These are phyloP conservation scores for Andrena marginata DNA, from an alignment of 2,888 invertebrate species.

Conservation along the genomic window DNA sequence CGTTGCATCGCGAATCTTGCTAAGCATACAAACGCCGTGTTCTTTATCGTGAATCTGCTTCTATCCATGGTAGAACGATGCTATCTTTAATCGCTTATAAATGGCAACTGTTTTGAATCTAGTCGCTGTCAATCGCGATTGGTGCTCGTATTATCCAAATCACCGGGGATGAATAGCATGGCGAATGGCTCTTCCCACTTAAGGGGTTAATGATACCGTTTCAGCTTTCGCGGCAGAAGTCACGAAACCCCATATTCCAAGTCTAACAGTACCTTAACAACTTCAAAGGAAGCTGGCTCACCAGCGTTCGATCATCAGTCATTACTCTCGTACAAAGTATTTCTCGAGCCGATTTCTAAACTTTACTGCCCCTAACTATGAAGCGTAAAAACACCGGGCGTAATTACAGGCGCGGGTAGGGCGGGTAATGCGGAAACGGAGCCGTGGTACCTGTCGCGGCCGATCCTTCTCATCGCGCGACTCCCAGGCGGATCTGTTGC, in stretches of 20 bases:
- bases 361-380: not conserved
- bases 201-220: not conserved
- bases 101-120: not conserved
- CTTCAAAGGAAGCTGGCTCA: constrained; percentile 4
- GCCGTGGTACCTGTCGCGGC: constrained; percentile 53
- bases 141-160: too few relatives aligned
- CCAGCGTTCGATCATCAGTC: not conserved
- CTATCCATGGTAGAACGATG: not conserved
- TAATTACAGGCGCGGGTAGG: constrained; percentile 32
- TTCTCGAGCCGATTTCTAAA: constrained; percentile 13
- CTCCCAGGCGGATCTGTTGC: constrained; percentile 9
- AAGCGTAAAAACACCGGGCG: constrained; percentile 6
- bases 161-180: too few relatives aligned
- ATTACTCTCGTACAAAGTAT: not conserved
- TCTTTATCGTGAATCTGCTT: not conserved
- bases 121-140: too few relatives aligned
- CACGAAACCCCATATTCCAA: not conserved
- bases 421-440: constrained; percentile 21
- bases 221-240: not conserved
- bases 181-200: too few relatives aligned
- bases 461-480: constrained; percentile 45
- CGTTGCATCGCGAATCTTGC: not conserved
- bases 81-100: not conserved
- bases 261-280: not conserved
- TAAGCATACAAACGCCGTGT: not conserved